Evolutionary conservation across 1,140 invertebrate species (phyloP), one percentile per base, ranked within the genome.

Genomic region (Sarcophaga peregrina): DNA sequence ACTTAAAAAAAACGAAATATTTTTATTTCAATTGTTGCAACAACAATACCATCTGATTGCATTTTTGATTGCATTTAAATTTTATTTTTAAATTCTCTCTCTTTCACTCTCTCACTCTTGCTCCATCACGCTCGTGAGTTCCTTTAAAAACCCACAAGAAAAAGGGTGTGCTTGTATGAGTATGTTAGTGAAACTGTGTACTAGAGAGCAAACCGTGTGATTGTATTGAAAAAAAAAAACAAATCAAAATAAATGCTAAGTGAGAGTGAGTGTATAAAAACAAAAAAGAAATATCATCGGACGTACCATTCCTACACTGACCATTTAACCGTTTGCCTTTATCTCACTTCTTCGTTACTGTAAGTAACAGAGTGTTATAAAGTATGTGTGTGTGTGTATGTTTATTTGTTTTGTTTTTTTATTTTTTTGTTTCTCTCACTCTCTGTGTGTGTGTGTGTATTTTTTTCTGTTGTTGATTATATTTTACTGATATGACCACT

Each of bases 401-500:
- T 68, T 8, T 25, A 20, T 68, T 0, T 9, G 62, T 68, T 48
- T 0, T 76, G 9, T 74, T 37, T 37, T 37, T 20, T 20, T 25
- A n/a, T 68, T 8, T 9, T n/a, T 25, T 8, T 52, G n/a, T 78
- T 2, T 52, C n/a, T 25, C 5, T 52, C 4, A n/a, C 0, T 76
- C 9, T 74, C 2, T 74, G 73, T 80, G 9, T 83, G 10, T 25
- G 10, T 75, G 17, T 58, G 47, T 82, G 5, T 78, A 25, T 83
- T 81, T 80, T 75, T 83, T 83, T 58, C 50, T 68, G 68, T 81
- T 83, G 78, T 52, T 83, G 83, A 83, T 83, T 83, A 81, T 73
- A 83, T 83, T 83, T 83, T 83, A 80, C 83, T 83, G 83, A 83
- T 83, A 83, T 83, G 47, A 78, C 72, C 83, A 83, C 76, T 83